Base-by-base conservation (phyloP, 2,888 invertebrate species). In the Fissipunctia ypsillon region DNA sequence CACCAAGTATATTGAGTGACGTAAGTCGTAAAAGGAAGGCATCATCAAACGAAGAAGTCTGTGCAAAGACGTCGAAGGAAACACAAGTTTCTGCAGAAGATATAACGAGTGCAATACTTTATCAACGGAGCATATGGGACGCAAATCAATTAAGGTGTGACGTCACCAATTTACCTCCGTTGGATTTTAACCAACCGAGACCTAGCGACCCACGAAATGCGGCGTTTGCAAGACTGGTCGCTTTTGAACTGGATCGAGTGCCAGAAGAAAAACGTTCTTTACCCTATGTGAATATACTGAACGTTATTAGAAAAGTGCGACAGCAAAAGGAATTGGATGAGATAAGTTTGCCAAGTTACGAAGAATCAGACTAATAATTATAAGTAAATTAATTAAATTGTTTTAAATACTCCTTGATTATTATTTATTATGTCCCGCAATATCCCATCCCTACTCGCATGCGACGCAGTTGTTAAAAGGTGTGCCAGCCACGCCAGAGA, bases 221-320 rank as follows among this genome's bases (percentile, higher is more conserved):
- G 54, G 63, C 63, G 66, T 76, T 76, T 60, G 72, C 63, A 67
- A 72, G 66, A 63, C 66, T 71, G 38, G 56, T 75, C 76, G 72
- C 72, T 35, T 35, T 35, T 4, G 35, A 35, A 35, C 5, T 35
- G 35, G 35, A 35, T 35, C 35, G 35, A 35, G 35, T 35, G 35
- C 35, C 35, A 35, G 35, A 35, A 35, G 35, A 35, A 4, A 35
- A 35, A 4, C 35, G 35, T 2, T 35, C 35, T n/a, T n/a, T n/a
- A n/a, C 4, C 35, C 0, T 35, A 35, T 4, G 35, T 35, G 3
- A 35, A 35, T 35, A 3, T 35, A 35, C 35, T 35, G 35, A 35
- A 35, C 35, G 35, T 35, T 3, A 4, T 35, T 3, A 35, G 35
- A 35, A 35, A 35, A 35, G 35, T 35, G 5, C 2, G 35, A 35